Percentiles rank a stretch among this genome's conserved stretches.
Evolutionary conservation across 2,888 invertebrate species (phyloP).

Genomic region (Sericinus montela): DNA sequence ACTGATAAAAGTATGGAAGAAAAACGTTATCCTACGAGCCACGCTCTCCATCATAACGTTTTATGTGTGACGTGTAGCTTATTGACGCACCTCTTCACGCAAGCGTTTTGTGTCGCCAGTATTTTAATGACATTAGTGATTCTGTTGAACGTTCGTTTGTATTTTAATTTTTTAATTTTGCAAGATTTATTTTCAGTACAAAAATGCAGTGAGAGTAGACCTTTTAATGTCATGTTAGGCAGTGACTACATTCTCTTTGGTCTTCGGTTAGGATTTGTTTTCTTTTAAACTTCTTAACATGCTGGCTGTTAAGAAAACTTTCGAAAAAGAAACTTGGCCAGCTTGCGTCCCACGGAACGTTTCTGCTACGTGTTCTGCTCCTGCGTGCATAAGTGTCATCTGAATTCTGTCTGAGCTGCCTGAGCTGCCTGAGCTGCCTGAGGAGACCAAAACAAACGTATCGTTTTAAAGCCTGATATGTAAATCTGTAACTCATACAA

Average conservation of each 20-base stretch:
- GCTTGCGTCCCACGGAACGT: conserved; percentile 6
- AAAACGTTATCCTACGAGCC: conserved; percentile 14
- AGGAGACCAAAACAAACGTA: too few relatives aligned
- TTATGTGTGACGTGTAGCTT: conserved; percentile 14
- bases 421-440: too few relatives aligned
- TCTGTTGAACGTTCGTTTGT: conserved; percentile 3
- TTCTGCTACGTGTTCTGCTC: conserved; percentile 8
- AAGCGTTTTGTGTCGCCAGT: conserved; percentile 13
- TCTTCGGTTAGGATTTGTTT: too few relatives aligned
- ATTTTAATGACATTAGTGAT: conserved; percentile 19
- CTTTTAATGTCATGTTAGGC: too few relatives aligned
- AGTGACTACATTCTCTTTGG: too few relatives aligned
- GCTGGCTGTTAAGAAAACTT: too few relatives aligned
- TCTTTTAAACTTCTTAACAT: too few relatives aligned
- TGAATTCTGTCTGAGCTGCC: conserved; percentile 3
- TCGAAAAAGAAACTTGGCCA: too few relatives aligned
- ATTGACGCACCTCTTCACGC: conserved; percentile 16
- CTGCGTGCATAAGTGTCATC: background rate
- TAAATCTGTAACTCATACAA: conserved; percentile 9
- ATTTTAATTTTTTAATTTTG: conserved; percentile 5
- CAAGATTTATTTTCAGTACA: too few relatives aligned
- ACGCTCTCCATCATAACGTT: conserved; percentile 17
- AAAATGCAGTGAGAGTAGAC: too few relatives aligned
- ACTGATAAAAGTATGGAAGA: background rate
- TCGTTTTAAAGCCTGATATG: too few relatives aligned